phyloP scores from a whole-genome alignment of 2,888 invertebrate genomes.

The Caenorhabditis angaria region DNA sequence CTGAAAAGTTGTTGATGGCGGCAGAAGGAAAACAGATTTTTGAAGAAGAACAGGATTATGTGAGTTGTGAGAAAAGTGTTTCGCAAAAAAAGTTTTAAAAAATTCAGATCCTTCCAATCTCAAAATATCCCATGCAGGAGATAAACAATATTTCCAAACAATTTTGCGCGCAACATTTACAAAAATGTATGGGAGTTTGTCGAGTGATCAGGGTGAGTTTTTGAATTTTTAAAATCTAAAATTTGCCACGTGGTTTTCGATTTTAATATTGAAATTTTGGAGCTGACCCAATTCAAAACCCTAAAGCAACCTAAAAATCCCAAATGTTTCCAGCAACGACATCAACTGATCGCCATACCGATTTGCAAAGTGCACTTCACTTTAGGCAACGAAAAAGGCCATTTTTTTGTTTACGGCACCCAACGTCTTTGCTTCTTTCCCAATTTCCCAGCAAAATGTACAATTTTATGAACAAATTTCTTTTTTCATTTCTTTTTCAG shows the following conservation, averaged over 20 bases:
- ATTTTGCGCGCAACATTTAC: conserved; percentile 67
- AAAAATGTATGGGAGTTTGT: conserved; percentile 66
- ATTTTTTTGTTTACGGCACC: conserved; percentile 71
- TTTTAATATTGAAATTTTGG: no score
- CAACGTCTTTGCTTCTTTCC: conserved; percentile 70
- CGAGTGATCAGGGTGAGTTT: conserved; percentile 63
- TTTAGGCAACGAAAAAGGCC: conserved; percentile 61
- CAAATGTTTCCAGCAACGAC: conserved; percentile 65
- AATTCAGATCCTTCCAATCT: conserved; percentile 68
- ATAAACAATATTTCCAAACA: conserved; percentile 69
- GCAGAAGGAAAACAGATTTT: conserved; percentile 60
- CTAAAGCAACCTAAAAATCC: no score
- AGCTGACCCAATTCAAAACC: no score
- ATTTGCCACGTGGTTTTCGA: no score
- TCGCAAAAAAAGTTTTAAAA: background rate
- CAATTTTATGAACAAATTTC: conserved; percentile 40
- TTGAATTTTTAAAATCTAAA: background rate
- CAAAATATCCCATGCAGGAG: conserved; percentile 62
- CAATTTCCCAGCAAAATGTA: conserved; percentile 70
- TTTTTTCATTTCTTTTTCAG: background rate
- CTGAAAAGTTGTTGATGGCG: conserved; percentile 57
- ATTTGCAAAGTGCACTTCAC: conserved; percentile 66
- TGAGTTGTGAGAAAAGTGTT: conserved; percentile 22
- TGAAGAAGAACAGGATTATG: conserved; percentile 61
- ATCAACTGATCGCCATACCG: conserved; percentile 66